Base-by-base conservation (phyloP, 2,113 vertebrate genomes). In the Tetrao urogallus region DNA sequence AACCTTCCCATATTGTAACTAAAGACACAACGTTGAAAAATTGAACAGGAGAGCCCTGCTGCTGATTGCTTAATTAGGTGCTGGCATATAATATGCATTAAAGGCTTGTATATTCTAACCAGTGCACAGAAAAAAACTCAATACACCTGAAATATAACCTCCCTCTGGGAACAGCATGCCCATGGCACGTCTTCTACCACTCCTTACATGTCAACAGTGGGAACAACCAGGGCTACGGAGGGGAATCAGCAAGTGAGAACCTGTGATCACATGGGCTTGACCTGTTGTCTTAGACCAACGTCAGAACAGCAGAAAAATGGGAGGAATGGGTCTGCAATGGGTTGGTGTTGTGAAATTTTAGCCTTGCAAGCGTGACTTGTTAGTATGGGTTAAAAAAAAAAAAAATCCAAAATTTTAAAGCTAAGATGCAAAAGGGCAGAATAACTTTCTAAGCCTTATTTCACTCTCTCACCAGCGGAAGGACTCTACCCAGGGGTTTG, bases 381-480 rank as follows among this genome's bases (percentile, higher is more conserved):
- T 67, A 32, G 21, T 36, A 28, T 1, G 0, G 36, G 47, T 0
- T 42, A 42, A 42, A 42, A 58, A 52, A 0, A 10, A 52, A 1
- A 14, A 75, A 69, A 77, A 19, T 7, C 38, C 20, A 57, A 22
- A 40, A 34, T 43, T 60, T 60, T 60, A 57, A 42, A 36, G 38
- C 34, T 19, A 42, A 3, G 3, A 8, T 13, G 32, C 6, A 27
- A 7, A 58, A 40, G 18, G 61, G 32, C 11, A 10, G n/a, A 58
- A 74, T 65, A 36, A 7, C n/a, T 19, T 82, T 38, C 38, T 40
- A 14, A 4, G 7, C 9, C 32, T 72, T 47, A 30, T 6, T 22
- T 81, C 69, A 10, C 58, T 71, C 13, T 42, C 8, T 61, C 58
- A 30, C 8, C 21, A 10, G 9, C 28, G 69, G 43, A 78, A 32